These are phyloP conservation scores for Heliconius nattereri DNA, from an alignment of 1,140 invertebrate genomes.

Conservation along the genomic window DNA sequence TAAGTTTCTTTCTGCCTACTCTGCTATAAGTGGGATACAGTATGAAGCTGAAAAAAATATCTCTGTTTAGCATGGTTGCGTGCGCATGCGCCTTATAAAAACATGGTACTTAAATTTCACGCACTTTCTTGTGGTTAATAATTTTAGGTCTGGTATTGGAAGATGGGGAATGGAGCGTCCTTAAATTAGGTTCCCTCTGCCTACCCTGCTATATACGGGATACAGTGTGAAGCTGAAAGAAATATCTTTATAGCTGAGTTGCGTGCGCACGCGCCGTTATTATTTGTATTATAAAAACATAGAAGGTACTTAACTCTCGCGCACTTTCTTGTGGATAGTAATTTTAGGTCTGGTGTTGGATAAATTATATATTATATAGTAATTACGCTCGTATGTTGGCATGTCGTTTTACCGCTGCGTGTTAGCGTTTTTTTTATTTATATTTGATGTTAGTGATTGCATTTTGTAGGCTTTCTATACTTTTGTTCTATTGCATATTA, in stretches of 20 bases:
- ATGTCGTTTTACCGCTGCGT: not conserved
- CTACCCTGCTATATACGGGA: no score
- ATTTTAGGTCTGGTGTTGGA: slow-evolving; percentile 50
- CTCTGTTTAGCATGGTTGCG: slow-evolving; percentile 49
- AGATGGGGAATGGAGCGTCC: no score
- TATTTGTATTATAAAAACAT: slow-evolving; percentile 61
- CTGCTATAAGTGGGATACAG: no score
- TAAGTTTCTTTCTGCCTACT: no score
- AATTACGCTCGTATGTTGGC: slow-evolving; percentile 4
- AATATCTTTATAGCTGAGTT: slow-evolving; percentile 42
- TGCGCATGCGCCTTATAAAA: slow-evolving; percentile 62
- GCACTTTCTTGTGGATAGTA: slow-evolving; percentile 57
- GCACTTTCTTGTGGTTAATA: slow-evolving; percentile 56
- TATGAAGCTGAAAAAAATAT: slow-evolving; percentile 7
- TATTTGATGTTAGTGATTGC: not conserved
- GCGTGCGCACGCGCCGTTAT: slow-evolving; percentile 56
- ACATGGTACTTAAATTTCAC: slow-evolving; percentile 59
- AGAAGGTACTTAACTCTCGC: slow-evolving; percentile 50
- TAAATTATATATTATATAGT: slow-evolving; percentile 13
- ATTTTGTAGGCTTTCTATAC: not conserved
- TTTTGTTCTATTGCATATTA: no score
- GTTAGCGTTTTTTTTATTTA: not conserved
- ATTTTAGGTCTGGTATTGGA: slow-evolving; percentile 49
- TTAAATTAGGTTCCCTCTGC: no score
- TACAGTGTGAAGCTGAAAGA: no score